Evolutionary conservation across 2,888 invertebrate genomes (phyloP), one percentile per base, ranked within the genome.

Genomic region (Polylopha cassiicola): DNA sequence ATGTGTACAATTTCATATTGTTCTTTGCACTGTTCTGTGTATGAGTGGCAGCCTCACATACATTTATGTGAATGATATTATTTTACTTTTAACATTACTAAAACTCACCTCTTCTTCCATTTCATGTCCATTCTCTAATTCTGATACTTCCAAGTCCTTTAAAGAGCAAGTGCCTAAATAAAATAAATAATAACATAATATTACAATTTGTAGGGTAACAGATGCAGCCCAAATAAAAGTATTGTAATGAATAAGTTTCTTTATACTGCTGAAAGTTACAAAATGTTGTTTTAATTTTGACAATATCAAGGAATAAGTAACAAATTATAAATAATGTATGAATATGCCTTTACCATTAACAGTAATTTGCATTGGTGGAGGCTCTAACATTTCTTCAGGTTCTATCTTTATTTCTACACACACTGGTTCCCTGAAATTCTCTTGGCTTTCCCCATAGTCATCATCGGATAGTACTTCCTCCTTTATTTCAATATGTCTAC

Each of bases 361-460:
- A 21, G 50, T 53, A 18, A 64, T 53, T 27, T 62, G 50, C 28
- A 61, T 48, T 7, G 59, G 50, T 13, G 54, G 39, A 9, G 60
- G 61, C 9, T 62, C 61, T 1, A 55, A 53, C 15, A 74, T 55
- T 42, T 82, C 82, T 38, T 78, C 80, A 0, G 78, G 79, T 48
- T 84, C 84, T 28, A 76, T 59, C 50, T 84, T 82, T 4, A 82
- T 80, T n/a, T 80, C 80, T 33, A 73, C 31, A 43, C 48, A 47
- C 18, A 39, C 39, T 13, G 33, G 15, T 14, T 44, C 38, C 18
- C 29, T 41, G 24, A 30, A 34, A 4, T 20, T 18, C 3, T 8
- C 26, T 15, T 24, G 23, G n/a, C 37, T 31, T 15, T 26, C 44
- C 16, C 55, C 53, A 47, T 61, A 53, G 33, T 82, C 82, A 8